A percentile compares a stretch with the other conserved stretches of the same genome.
These are phyloP conservation scores for Mesoligia furuncula DNA, from an alignment of 2,888 invertebrate species.

Conservation along the genomic window DNA sequence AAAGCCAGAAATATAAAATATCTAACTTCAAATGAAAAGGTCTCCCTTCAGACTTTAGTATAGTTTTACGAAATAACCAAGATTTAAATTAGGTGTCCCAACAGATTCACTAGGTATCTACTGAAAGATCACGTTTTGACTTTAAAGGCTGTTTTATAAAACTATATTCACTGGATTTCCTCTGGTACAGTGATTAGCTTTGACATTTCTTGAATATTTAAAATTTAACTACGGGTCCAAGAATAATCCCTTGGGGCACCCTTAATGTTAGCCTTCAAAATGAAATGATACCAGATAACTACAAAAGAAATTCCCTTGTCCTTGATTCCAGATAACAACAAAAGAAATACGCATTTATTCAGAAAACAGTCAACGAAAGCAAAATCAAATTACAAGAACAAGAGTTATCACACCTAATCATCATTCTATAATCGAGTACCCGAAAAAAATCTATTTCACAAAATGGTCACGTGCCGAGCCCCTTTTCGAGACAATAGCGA, in stretches of 20 bases:
- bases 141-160: background rate
- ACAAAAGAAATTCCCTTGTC: background rate
- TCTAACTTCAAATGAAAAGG: background rate
- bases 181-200: background rate
- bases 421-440: slow-evolving; percentile 48
- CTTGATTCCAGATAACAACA: background rate
- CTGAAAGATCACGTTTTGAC: background rate
- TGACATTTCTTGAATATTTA: background rate
- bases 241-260: background rate
- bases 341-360: background rate
- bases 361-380: background rate
- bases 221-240: background rate
- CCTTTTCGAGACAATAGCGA: slow-evolving; percentile 73
- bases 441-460: slow-evolving; percentile 69
- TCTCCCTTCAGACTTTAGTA: background rate
- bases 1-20: background rate
- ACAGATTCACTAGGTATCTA: background rate
- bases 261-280: background rate
- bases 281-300: background rate
- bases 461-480: slow-evolving; percentile 67
- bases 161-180: background rate
- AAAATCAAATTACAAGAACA: background rate
- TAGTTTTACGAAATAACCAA: too few species aligned
- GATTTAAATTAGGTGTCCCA: background rate
- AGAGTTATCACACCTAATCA: slow-evolving; percentile 34